Conservation (phyloP, 37 sponge, comb jelly and placozoan genomes). For the Aplysina aerophoba region DNA sequence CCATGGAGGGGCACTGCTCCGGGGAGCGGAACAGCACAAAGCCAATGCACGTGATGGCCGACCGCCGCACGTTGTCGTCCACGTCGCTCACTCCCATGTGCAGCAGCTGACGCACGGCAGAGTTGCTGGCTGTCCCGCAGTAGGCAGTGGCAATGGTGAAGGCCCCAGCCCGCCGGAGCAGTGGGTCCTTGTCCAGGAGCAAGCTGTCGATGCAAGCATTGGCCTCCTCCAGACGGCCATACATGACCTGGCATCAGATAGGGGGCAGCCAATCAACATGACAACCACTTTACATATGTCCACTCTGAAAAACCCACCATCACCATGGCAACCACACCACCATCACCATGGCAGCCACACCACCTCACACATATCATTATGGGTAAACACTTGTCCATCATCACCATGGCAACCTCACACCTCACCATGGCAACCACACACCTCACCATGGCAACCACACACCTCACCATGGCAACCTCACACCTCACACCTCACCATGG, state of each 20-base stretch:
- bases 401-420: too few species aligned
- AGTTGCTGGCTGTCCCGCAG: slow-evolving; percentile 94
- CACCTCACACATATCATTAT: too few species aligned
- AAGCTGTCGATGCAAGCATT: slow-evolving; percentile 85
- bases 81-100: slow-evolving; percentile 98
- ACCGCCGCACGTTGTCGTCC: slow-evolving; percentile 93
- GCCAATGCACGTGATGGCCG: slow-evolving; percentile 92
- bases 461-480: not conserved
- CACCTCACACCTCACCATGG: slow-evolving; percentile 67
- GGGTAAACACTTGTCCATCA: too few species aligned
- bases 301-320: too few species aligned
- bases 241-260: slow-evolving; percentile 76
- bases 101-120: slow-evolving; percentile 88
- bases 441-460: not conserved
- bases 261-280: not conserved
- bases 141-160: slow-evolving; percentile 97
- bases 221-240: slow-evolving; percentile 91
- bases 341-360: too few species aligned
- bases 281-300: not conserved
- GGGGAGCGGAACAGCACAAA: slow-evolving; percentile 92
- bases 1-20: slow-evolving; percentile 96
- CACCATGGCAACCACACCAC: too few species aligned
- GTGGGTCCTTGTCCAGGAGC: slow-evolving; percentile 84
- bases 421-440: not conserved
- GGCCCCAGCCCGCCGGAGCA: slow-evolving; percentile 85